These are phyloP conservation scores for Catocala sponsa DNA, from an alignment of 2,888 invertebrate species.

Conservation along the genomic window DNA sequence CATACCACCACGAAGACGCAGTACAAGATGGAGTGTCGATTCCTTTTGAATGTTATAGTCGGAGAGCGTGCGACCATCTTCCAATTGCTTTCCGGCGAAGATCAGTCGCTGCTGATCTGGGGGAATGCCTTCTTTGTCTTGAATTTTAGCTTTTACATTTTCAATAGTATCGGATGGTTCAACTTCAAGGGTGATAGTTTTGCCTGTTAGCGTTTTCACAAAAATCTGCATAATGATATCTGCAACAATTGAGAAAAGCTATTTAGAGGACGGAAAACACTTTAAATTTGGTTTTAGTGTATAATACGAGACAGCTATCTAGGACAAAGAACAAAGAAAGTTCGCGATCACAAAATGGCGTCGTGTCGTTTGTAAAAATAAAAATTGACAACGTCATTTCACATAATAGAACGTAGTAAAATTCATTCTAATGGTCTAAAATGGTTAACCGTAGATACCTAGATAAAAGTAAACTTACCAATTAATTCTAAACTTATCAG, in stretches of 20 bases:
- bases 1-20: slow-evolving; percentile 77
- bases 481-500: slow-evolving; percentile 31
- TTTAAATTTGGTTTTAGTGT: slow-evolving; percentile 56
- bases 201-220: slow-evolving; percentile 68
- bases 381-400: slow-evolving; percentile 47
- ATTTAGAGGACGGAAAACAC: slow-evolving; percentile 51
- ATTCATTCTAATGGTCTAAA: background rate
- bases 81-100: slow-evolving; percentile 56
- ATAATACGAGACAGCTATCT: slow-evolving; percentile 30
- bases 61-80: slow-evolving; percentile 55
- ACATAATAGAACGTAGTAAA: background rate
- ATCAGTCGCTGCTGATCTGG: slow-evolving; percentile 58
- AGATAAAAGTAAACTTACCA: slow-evolving; percentile 32
- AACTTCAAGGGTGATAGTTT: slow-evolving; percentile 63
- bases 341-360: slow-evolving; percentile 83
- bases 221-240: slow-evolving; percentile 75
- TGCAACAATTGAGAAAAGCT: slow-evolving; percentile 62
- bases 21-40: slow-evolving; percentile 54
- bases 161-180: slow-evolving; percentile 57
- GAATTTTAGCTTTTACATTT: slow-evolving; percentile 56
- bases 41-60: slow-evolving; percentile 58
- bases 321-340: slow-evolving; percentile 75
- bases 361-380: slow-evolving; percentile 40
- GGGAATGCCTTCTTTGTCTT: slow-evolving; percentile 58
- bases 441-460: background rate